Base-by-base conservation (phyloP, 1,140 invertebrate species). In the Drosophila rhopaloa region DNA sequence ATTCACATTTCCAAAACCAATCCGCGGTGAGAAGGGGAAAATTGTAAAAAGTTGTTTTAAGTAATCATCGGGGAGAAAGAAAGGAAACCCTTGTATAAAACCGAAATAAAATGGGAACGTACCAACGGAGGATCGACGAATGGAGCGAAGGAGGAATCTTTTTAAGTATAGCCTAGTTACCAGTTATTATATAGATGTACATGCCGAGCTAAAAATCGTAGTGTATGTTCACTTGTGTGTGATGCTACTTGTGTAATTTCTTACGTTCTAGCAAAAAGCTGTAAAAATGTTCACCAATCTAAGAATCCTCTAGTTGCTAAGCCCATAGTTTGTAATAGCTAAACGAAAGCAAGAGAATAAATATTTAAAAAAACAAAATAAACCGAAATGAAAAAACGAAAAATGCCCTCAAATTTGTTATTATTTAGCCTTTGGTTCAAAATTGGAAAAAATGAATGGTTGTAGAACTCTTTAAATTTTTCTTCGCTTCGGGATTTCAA, bases 11-110 rank as follows among this genome's bases (percentile, higher is more conserved):
- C 66, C 59, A 65, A 53, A 8, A 59, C 55, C 65, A 74, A 27
- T 55, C 54, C 10, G 47, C 47, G 40, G 14, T 5, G 8, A 32
- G 27, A 19, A 11, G 43, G 29, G 29, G 32, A 51, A 53, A 61
- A 55, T 82, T 86, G 83, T 86, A 86, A 83, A 86, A 88, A 86
- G 79, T 88, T 82, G 71, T 79, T 76, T 76, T 82, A 72, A 86
- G 68, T 81, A 78, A 85, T 77, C 56, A 77, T 81, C 61, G 50
- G 65, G 66, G 61, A 65, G 55, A 29, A 48, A 37, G 6, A 38
- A 51, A 51, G 9, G 8, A 37, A 54, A 46, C 53, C 63, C 77
- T 77, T 81, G 81, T 86, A 85, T 71, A 75, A 63, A 76, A 58
- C 54, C 41, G 56, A 61, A 68, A 67, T 60, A 55, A 66, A 58